Percentiles rank a stretch among this genome's conserved stretches.
Conservation (phyloP, 2,888 invertebrate species). For the Caenorhabditis sp. region DNA sequence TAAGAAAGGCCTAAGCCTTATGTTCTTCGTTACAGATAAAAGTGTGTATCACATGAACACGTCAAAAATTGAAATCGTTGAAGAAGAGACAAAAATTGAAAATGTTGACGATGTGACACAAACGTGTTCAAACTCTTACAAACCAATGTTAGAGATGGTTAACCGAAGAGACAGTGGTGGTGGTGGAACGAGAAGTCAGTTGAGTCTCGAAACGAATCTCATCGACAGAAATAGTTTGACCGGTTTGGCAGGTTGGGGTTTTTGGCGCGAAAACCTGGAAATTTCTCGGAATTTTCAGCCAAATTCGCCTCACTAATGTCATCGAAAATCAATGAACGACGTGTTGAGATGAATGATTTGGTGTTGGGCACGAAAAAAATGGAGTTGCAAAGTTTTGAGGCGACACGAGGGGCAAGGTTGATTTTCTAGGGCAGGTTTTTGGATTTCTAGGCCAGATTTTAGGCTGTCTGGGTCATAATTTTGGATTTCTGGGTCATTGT, state of each 20-base stretch:
- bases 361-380: conserved; percentile 3
- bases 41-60: background rate
- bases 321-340: conserved; percentile 18
- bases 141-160: background rate
- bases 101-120: background rate
- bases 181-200: background rate
- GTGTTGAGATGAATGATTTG: conserved; percentile 29
- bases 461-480: too few relatives aligned
- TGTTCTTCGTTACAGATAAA: background rate
- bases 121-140: too few relatives aligned
- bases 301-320: conserved; percentile 29
- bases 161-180: background rate
- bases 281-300: conserved; percentile 15
- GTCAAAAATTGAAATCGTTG: background rate
- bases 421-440: too few relatives aligned
- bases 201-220: background rate
- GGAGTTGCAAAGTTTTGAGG: too few relatives aligned
- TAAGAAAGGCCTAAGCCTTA: too few relatives aligned
- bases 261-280: conserved; percentile 11
- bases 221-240: conserved; percentile 15
- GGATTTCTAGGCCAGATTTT: too few relatives aligned
- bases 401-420: too few relatives aligned
- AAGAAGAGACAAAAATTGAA: background rate
- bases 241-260: conserved; percentile 29
- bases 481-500: too few relatives aligned